A percentile compares a stretch with the other conserved stretches of the same genome.
Evolutionary conservation across 2,113 vertebrate species (phyloP).

Genomic region (Xiphophorus couchianus): DNA sequence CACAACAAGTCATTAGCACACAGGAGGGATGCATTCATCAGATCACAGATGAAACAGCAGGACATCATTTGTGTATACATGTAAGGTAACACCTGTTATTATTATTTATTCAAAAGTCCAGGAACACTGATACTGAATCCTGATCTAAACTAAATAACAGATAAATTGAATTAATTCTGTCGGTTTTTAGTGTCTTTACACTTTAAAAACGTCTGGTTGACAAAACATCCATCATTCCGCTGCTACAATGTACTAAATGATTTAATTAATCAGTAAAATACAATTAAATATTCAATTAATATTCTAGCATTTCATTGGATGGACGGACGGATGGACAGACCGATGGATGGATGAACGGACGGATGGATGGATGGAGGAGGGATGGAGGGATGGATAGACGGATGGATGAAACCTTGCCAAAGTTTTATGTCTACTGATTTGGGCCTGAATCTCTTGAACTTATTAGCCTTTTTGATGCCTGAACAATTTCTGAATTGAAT

Average conservation of each 20-base stretch:
- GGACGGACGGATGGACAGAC: background rate
- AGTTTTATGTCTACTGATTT: background rate
- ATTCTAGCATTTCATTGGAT: background rate
- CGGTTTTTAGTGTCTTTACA: background rate
- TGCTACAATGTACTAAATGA: background rate
- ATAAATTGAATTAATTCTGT: background rate
- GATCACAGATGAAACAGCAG: slow-evolving; percentile 15
- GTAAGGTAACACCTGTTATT: background rate
- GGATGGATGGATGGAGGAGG: too few species aligned
- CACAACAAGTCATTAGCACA: slow-evolving; percentile 70
- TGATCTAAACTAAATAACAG: background rate
- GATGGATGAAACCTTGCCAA: background rate
- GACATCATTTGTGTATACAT: background rate
- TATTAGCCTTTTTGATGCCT: too few species aligned
- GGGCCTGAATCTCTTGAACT: too few species aligned
- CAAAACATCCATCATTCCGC: background rate
- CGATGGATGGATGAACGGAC: background rate
- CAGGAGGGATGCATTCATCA: slow-evolving; percentile 39
- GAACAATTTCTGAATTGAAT: background rate
- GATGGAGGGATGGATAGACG: too few species aligned
- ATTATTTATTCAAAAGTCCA: background rate
- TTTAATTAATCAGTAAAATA: background rate
- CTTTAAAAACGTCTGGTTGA: background rate
- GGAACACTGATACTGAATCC: background rate
- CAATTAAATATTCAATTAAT: background rate